Percentiles rank a stretch among this genome's conserved stretches.
Evolutionary conservation across 2,797 vertebrate genomes (phyloP).

Genomic region (Thalassophryne amazonica): DNA sequence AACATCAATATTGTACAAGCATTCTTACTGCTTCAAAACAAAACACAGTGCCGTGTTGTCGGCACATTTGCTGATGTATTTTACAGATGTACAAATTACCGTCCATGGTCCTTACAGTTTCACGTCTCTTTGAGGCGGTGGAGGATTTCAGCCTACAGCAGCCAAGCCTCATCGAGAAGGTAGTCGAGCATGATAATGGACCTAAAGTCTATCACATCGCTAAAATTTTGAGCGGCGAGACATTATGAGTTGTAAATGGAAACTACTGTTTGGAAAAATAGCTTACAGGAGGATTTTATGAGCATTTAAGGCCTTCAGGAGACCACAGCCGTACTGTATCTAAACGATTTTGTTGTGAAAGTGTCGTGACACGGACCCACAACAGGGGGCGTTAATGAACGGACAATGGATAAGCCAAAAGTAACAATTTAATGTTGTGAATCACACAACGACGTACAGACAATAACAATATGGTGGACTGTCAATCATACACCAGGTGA

Average conservation of each 20-base stretch:
- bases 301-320: neutral
- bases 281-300: neutral
- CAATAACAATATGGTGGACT: no score
- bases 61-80: neutral
- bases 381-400: no score
- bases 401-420: no score
- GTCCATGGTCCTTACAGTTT: neutral
- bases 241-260: constrained; percentile 2
- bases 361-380: no score
- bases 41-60: neutral
- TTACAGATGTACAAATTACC: neutral
- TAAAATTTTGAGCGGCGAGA: neutral
- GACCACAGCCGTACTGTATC: neutral
- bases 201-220: constrained; percentile 6
- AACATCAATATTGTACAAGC: no score
- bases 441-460: no score
- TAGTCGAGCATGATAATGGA: constrained; percentile 9
- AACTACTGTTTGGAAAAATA: constrained; percentile 1
- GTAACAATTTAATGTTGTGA: no score
- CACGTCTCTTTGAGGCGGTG: neutral
- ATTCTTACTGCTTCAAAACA: no score
- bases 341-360: neutral
- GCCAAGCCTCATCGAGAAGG: constrained; percentile 26
- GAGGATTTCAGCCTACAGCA: constrained; percentile 25
- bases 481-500: no score